phyloP scores from a whole-genome alignment of 2,797 vertebrate genomes.

The Lagodon rhomboides region DNA sequence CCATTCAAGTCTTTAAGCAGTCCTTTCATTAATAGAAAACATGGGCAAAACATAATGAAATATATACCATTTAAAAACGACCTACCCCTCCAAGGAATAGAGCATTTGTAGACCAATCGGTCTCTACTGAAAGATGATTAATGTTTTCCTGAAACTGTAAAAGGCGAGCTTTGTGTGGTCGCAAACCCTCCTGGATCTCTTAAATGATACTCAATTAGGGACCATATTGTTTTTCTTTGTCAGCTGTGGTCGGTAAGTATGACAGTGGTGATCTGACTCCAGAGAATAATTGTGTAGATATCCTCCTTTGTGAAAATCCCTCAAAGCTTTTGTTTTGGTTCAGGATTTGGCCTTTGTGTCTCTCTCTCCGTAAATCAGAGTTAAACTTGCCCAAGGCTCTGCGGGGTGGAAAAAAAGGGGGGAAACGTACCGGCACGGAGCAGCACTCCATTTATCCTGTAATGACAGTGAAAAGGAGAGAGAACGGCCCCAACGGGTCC shows the following conservation, averaged over 20 bases:
- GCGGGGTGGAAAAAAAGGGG: constrained; percentile 20
- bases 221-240: constrained; percentile 65
- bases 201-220: constrained; percentile 73
- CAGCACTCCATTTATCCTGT: constrained; percentile 66
- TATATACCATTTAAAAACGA: constrained; percentile 33
- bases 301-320: constrained; percentile 67
- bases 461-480: constrained; percentile 65
- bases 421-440: constrained; percentile 26
- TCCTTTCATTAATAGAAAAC: constrained; percentile 9
- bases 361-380: constrained; percentile 71
- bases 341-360: constrained; percentile 67
- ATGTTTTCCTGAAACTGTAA: constrained; percentile 60
- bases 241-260: constrained; percentile 63
- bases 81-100: constrained; percentile 19
- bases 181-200: constrained; percentile 63
- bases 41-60: not conserved
- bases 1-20: not conserved
- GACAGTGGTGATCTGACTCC: constrained; percentile 67
- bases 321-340: constrained; percentile 76
- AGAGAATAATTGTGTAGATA: constrained; percentile 69
- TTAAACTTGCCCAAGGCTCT: constrained; percentile 66
- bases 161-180: constrained; percentile 58
- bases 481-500: constrained; percentile 61
- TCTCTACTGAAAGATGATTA: constrained; percentile 41
- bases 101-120: constrained; percentile 23